A percentile compares a stretch with the other conserved stretches of the same genome.
Conservation (phyloP, 2,797 vertebrate species). For the Mus spretus region DNA sequence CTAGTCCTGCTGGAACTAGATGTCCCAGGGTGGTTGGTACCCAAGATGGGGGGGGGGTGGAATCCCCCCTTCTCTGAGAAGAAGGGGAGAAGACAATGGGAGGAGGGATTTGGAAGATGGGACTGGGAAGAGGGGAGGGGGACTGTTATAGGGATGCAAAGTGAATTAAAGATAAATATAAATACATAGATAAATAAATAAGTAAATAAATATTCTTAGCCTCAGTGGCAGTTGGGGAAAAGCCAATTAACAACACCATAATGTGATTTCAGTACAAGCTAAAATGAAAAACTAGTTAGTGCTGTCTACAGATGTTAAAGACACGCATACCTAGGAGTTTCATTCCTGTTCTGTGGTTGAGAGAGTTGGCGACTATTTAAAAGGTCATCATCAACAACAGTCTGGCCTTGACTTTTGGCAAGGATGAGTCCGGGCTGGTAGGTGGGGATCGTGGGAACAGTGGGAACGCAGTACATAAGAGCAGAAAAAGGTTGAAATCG, state of each 20-base stretch:
- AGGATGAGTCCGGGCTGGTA: neutral
- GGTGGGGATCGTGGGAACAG: neutral
- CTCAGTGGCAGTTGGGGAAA: neutral
- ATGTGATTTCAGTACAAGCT: neutral
- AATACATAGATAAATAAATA: neutral
- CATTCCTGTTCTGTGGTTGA: neutral
- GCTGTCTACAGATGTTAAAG: neutral
- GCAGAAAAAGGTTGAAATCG: neutral
- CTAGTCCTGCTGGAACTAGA: neutral
- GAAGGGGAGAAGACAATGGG: neutral
- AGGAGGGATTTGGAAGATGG: neutral
- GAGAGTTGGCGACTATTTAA: neutral
- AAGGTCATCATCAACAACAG: neutral
- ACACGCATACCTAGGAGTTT: neutral
- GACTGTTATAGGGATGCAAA: neutral
- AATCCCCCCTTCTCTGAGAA: neutral
- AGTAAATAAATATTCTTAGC: neutral
- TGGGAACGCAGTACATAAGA: neutral
- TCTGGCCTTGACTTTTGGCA: neutral
- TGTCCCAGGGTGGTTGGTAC: neutral
- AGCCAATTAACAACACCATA: neutral
- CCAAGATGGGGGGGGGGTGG: neutral
- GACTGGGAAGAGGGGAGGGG: neutral
- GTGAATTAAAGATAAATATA: neutral
- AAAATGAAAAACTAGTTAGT: neutral